Evolutionary conservation across 2,888 invertebrate species (phyloP).

Genomic region (Trichogramma dendrolimi): DNA sequence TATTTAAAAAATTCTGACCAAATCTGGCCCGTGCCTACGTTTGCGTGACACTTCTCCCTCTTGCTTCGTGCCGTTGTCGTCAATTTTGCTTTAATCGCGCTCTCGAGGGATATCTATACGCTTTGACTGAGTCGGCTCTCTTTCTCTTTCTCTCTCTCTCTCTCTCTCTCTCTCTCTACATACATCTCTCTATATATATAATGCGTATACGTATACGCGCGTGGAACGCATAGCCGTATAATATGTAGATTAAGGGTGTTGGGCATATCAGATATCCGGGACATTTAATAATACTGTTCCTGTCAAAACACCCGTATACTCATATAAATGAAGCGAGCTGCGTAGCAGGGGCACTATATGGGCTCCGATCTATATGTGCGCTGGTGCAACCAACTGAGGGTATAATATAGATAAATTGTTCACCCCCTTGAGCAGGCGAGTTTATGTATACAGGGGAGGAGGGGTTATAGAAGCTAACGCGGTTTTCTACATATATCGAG

Average conservation of each 20-base stretch:
- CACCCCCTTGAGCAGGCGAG: slow-evolving; percentile 22
- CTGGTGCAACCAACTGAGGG: slow-evolving; percentile 46
- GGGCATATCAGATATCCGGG: slow-evolving; percentile 49
- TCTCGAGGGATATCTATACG: neutral
- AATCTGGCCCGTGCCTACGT: too few species aligned
- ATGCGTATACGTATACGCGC: slow-evolving; percentile 32
- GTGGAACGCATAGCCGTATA: slow-evolving; percentile 47
- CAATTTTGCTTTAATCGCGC: slow-evolving; percentile 27
- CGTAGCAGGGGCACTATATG: neutral
- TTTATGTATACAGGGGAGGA: neutral
- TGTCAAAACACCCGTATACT: slow-evolving; percentile 49
- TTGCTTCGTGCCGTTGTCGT: neutral
- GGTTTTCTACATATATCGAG: neutral
- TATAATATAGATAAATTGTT: slow-evolving; percentile 52
- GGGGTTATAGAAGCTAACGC: slow-evolving; percentile 10
- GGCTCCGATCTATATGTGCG: neutral
- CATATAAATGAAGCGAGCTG: too few species aligned
- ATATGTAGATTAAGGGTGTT: slow-evolving; percentile 52
- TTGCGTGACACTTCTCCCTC: neutral
- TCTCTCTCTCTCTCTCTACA: slow-evolving; percentile 5
- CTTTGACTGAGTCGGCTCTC: too few species aligned
- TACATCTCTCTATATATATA: slow-evolving; percentile 10
- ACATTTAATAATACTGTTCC: slow-evolving; percentile 53
- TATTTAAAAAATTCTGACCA: too few species aligned
- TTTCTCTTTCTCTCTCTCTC: neutral